Percentiles rank a stretch among this genome's conserved stretches.
phyloP scores from a whole-genome alignment of 2,113 vertebrate genomes.

The Cebus imitator region DNA sequence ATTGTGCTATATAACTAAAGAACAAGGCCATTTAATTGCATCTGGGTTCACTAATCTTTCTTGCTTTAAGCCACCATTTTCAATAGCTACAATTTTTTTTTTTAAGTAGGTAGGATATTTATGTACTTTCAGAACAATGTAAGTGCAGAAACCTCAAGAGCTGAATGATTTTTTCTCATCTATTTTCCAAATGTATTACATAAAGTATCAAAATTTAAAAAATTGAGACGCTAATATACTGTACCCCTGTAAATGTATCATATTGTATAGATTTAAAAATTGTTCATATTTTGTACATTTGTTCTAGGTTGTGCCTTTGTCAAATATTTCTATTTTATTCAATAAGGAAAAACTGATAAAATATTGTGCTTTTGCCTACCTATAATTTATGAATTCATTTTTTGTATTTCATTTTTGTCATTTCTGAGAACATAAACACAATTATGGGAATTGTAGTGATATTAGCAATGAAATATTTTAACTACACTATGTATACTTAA shows the following conservation, averaged over 20 bases:
- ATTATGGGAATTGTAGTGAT: not conserved
- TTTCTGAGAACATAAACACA: not conserved
- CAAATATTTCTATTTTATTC: not conserved
- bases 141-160: not conserved
- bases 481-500: not conserved
- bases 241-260: not conserved
- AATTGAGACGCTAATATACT: not conserved
- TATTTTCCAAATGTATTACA: not conserved
- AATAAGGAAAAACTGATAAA: not conserved
- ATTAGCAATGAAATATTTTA: not conserved
- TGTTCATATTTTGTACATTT: not conserved
- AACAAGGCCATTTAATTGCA: not conserved
- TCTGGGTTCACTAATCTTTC: not conserved
- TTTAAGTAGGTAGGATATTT: not conserved
- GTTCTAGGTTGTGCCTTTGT: not conserved
- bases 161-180: not conserved
- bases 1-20: not conserved
- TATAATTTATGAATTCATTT: not conserved
- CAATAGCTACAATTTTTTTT: not conserved
- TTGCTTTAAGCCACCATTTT: not conserved
- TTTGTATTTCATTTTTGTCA: not conserved
- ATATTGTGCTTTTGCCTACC: not conserved
- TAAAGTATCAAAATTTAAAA: not conserved
- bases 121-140: not conserved
- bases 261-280: not conserved